Evolutionary conservation across 2,797 vertebrate species (phyloP), one percentile per base, ranked within the genome.

Genomic region (Arrhamphus sclerolepis): DNA sequence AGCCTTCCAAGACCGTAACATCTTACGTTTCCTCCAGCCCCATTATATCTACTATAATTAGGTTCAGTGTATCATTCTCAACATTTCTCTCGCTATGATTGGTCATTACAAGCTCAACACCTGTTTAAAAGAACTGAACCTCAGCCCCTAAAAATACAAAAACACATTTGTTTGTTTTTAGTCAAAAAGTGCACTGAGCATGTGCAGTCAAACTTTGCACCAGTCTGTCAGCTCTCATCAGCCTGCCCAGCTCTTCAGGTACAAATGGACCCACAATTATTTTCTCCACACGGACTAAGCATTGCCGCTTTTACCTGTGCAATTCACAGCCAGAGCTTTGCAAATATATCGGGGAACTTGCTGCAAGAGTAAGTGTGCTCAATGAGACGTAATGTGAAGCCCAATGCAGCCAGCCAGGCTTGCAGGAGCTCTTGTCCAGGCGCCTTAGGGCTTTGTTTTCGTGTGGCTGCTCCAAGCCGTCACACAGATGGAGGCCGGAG

Each of bases 11-110:
- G 73, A 53, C 48, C 26, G 52, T 82, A 83, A 74, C 31, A 78
- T 87, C 82, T 82, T 56, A 46, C 59, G 79, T 84, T 69, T 83
- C 81, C 78, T 72, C 71, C 78, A 85, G 78, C 81, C 78, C 50
- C 75, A 61, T 85, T 84, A 83, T 72, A 89, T 91, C 86, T 2
- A 6, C 59, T 89, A 81, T 87, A 89, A 87, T 92, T 89, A 87
- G 89, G 86, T 83, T 70, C 58, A 90, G 89, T 86, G 84, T 89
- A 66, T 72, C 75, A 59, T 39, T 78, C 79, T 88, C 81, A 83
- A 66, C 46, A 68, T 87, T 87, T 66, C 70, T 58, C 50, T 66
- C 60, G 11, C 21, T 74, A 17, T 89, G 87, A 92, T 89, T 82
- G 75, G 71, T 75, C 69, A 64, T 69, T 88, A 92, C 86, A 85